Percentiles rank a stretch among this genome's conserved stretches.
Evolutionary conservation across 2,797 vertebrate species (phyloP).

Genomic region (Trachops cirrhosus): DNA sequence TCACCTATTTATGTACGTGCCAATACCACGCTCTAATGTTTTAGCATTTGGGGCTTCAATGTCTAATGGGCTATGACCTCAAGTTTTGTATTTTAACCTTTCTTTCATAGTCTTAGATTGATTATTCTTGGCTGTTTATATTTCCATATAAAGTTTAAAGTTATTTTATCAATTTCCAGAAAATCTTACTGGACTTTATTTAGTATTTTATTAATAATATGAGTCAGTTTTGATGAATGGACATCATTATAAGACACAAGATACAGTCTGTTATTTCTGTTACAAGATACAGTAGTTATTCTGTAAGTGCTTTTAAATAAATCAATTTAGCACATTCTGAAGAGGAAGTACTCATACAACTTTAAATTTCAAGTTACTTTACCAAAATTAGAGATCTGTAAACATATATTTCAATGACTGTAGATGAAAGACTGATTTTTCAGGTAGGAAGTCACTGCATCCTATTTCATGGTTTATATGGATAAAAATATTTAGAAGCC

Average conservation of each 20-base stretch:
- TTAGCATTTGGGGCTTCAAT: background rate
- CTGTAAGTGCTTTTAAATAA: background rate
- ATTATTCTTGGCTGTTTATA: background rate
- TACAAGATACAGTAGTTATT: too few species aligned
- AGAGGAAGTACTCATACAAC: background rate
- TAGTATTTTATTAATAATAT: background rate
- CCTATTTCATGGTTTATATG: background rate
- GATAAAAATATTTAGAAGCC: background rate
- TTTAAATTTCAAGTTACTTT: background rate
- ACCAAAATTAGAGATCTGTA: background rate
- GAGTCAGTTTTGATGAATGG: background rate
- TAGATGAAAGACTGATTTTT: background rate
- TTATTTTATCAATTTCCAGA: background rate
- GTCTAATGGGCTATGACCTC: background rate
- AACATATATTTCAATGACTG: background rate
- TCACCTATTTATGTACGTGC: background rate
- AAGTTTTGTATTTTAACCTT: background rate
- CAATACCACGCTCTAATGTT: background rate
- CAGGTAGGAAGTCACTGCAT: background rate
- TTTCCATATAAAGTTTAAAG: background rate
- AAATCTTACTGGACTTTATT: background rate
- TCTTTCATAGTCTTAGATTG: background rate
- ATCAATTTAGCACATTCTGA: background rate
- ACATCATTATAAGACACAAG: background rate
- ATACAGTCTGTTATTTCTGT: background rate